phyloP scores from a whole-genome alignment of 2,113 vertebrate species.

The Callocephalon fimbriatum region DNA sequence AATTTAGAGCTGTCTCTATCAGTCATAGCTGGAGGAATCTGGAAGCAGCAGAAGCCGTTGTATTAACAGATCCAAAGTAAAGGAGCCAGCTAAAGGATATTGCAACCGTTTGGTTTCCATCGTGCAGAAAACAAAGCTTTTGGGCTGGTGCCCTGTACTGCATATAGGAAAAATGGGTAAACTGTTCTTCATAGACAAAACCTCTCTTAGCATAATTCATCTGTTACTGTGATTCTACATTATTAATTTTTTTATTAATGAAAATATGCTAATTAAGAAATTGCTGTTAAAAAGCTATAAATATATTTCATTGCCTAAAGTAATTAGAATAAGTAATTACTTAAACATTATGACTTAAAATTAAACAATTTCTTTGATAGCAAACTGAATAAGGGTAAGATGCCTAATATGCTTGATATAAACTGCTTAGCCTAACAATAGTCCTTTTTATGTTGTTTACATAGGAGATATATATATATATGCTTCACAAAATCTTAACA shows the following conservation, averaged over 20 bases:
- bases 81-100: background rate
- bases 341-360: conserved; percentile 83
- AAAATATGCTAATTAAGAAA: conserved; percentile 90
- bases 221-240: conserved; percentile 83
- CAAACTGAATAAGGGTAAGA: conserved; percentile 67
- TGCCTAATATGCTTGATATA: conserved; percentile 61
- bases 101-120: background rate
- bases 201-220: conserved; percentile 77
- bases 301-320: conserved; percentile 83
- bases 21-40: background rate
- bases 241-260: conserved; percentile 89
- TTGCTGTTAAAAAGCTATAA: conserved; percentile 83
- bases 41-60: background rate
- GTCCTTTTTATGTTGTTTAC: conserved; percentile 47
- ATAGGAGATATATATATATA: background rate
- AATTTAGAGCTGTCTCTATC: background rate
- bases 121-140: background rate
- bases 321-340: conserved; percentile 89
- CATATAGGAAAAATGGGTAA: conserved; percentile 7
- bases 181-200: conserved; percentile 35
- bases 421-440: background rate
- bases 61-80: background rate
- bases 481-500: background rate
- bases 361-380: conserved; percentile 79
- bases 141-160: background rate